Conservation (phyloP, 2,797 vertebrate species). For the Peromyscus attwateri region DNA sequence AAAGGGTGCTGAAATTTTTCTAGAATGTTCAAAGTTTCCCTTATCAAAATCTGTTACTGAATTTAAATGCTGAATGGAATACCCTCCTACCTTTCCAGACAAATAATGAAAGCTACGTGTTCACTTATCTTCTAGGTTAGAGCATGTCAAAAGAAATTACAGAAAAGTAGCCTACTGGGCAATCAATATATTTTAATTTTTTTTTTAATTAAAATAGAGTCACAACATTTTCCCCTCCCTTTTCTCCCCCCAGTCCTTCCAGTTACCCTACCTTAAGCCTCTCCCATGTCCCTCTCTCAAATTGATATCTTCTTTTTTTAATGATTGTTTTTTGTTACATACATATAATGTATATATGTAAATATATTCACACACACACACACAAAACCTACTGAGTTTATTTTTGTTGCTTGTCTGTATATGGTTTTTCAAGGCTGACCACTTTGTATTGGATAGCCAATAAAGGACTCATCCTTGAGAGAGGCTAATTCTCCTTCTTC, state of each 20-base stretch:
- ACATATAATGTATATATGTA: neutral
- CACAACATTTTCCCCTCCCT: neutral
- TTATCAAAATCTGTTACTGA: constrained; percentile 51
- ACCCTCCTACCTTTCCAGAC: neutral
- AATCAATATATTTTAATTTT: constrained; percentile 36
- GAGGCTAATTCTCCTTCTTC: neutral
- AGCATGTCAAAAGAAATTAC: neutral
- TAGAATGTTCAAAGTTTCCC: constrained; percentile 42
- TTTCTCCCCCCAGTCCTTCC: neutral
- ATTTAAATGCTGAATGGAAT: constrained; percentile 35
- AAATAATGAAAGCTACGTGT: neutral
- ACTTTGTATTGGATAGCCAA: neutral
- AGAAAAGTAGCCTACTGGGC: neutral
- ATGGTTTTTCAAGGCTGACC: neutral
- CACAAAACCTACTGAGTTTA: too few relatives aligned
- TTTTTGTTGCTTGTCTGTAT: neutral
- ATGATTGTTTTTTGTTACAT: neutral
- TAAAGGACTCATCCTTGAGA: neutral
- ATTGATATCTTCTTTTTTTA: neutral
- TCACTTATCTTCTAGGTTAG: neutral
- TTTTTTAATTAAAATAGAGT: neutral
- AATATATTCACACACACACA: neutral
- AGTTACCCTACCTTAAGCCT: neutral
- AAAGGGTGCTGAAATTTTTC: neutral
- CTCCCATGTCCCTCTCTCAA: neutral